Base-by-base conservation (phyloP, 1,140 invertebrate genomes). In the Cotesia typhae region DNA sequence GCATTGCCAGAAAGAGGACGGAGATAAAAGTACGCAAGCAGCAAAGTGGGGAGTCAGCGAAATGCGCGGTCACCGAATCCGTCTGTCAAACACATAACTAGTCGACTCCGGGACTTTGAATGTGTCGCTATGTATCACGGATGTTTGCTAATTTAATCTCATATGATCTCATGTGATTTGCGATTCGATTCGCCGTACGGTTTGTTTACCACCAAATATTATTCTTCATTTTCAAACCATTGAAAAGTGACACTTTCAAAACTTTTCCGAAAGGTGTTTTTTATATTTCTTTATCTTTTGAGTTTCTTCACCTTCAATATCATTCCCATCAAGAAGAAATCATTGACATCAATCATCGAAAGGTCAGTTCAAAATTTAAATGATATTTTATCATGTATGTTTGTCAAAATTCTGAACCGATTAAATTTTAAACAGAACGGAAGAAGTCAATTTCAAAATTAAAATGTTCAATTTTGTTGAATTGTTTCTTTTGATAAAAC, bases 61-160 rank as follows among this genome's bases (percentile, higher is more conserved):
- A 71, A 66, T 71, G 70, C 70, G 70, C 70, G 70, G 52, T 66
- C 61, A 66, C 38, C 59, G 38, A 36, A 7, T 66, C 37, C 63
- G 70, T 47, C 63, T 66, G 70, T 71, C 70, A 71, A 71, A 71
- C 63, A 38, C 12, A 28, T 57, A 61, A 36, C 10, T 67, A 71
- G 70, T 71, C 70, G 61, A 41, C 70, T 17, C 61, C n/a, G 63
- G 12, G 52, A 47, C 52, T 66, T 60, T 64, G 52, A 59, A 52
- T 47, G 41, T 59, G 51, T 12, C n/a, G 36, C 41, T 35, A 17
- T n/a, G 52, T 41, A 14, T 47, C 35, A 35, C 7, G 10, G 6
- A 37, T 14, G 20, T 41, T 59, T 59, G 9, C 1, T 66, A 9
- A 6, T 20, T 35, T 17, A 70, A 28, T 65, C 28, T 28, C 28